phyloP scores from a whole-genome alignment of 2,888 invertebrate genomes.

The Dromius quadrimaculatus region DNA sequence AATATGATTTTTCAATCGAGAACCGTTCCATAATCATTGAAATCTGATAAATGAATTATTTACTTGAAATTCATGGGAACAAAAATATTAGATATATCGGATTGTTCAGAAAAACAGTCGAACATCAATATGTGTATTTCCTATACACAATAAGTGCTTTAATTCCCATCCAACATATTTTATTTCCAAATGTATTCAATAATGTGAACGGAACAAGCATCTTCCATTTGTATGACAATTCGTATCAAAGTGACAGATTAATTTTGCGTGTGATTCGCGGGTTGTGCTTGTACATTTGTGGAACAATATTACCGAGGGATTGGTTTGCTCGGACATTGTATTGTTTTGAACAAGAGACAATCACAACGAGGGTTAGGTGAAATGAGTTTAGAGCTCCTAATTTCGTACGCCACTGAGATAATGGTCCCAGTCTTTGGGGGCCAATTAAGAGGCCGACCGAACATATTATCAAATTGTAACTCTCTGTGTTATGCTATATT shows the following conservation, averaged over 20 bases:
- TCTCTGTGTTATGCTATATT: conserved; percentile 16
- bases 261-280: conserved; percentile 1
- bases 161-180: too few relatives aligned
- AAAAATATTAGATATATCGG: too few relatives aligned
- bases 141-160: too few relatives aligned
- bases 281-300: background rate
- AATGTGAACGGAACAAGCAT: too few relatives aligned
- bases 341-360: conserved; percentile 29
- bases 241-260: background rate
- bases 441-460: conserved; percentile 32
- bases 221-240: background rate
- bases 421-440: conserved; percentile 24
- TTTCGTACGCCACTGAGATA: conserved; percentile 27
- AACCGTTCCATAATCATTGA: too few relatives aligned
- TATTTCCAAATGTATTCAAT: too few relatives aligned
- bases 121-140: too few relatives aligned
- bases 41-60: too few relatives aligned
- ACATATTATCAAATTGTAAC: conserved; percentile 37
- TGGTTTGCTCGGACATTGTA: conserved; percentile 13
- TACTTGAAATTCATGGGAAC: too few relatives aligned
- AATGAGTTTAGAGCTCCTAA: background rate
- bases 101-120: too few relatives aligned
- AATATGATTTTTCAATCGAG: too few relatives aligned
- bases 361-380: conserved; percentile 2
- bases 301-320: conserved; percentile 7